Evolutionary conservation across 2,113 vertebrate species (phyloP), one percentile per base, ranked within the genome.

Genomic region (Rana temporaria): DNA sequence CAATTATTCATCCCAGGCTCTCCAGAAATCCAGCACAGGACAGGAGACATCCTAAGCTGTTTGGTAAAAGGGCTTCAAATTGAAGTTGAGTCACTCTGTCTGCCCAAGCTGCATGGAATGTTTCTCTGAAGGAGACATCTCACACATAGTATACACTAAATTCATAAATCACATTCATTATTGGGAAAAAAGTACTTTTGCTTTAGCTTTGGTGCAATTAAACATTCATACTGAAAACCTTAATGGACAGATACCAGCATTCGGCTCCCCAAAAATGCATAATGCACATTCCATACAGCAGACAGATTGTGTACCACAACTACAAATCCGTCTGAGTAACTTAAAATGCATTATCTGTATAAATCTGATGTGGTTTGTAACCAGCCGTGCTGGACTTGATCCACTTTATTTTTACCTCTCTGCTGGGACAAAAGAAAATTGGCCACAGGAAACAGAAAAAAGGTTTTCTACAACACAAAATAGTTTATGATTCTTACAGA

Each of bases 201-300:
- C 63, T 68, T n/a, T 66, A 75, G 71, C 63, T 82, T 66, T 68
- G 38, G 53, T 76, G 52, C 69, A 83, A 83, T 83, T 83, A 83
- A 83, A 83, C 63, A 83, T 83, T 83, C 81, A 83, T 83, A 76
- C 70, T 66, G 48, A 76, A 83, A 75, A 67, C 72, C 81, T 68
- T 83, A 83, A 83, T 83, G 81, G 71, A 83, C 81, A 67, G 30
- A 75, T 65, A 30, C 32, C 0, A 68, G 20, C 53, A 53, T 48
- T 52, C 64, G 52, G 65, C 71, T 83, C 16, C 72, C 63, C 26
- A 67, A 67, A 75, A 68, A 68, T 68, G 71, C 68, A 68, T 83
- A 76, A 75, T 83, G 72, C 72, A 76, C 81, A 76, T 76, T 83
- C 81, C 81, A 76, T 34, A n/a, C 53, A 24, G 71, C 72, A 83